phyloP scores from a whole-genome alignment of 2,888 invertebrate genomes.

The Anorthoa munda region DNA sequence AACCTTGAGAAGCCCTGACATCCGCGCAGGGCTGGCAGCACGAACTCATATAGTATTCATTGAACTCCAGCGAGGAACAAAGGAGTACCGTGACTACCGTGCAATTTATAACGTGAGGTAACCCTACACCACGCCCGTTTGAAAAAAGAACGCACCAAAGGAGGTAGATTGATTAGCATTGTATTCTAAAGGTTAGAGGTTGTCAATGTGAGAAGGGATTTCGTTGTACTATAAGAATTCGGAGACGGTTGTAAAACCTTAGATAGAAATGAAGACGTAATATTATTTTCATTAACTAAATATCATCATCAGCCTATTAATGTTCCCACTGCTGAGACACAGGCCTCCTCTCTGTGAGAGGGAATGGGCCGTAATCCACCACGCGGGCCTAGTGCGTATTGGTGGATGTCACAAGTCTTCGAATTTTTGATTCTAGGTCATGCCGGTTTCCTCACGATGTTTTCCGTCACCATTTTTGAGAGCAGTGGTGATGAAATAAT shows the following conservation, averaged over 20 bases:
- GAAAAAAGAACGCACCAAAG: conserved; percentile 52
- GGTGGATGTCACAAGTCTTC: too few species aligned
- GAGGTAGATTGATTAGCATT: conserved; percentile 57
- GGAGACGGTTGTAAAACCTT: not conserved
- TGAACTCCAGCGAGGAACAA: conserved; percentile 63
- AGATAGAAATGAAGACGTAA: not conserved
- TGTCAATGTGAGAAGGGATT: conserved; percentile 7
- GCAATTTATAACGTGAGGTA: conserved; percentile 60
- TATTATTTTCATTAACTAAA: conserved; percentile 8
- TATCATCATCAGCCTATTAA: too few species aligned
- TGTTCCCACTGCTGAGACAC: too few species aligned
- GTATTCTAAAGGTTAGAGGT: conserved; percentile 18
- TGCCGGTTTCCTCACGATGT: too few species aligned
- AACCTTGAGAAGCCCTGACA: conserved; percentile 56
- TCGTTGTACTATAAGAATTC: not conserved
- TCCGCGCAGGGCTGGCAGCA: conserved; percentile 49
- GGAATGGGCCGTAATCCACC: too few species aligned
- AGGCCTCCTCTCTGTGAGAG: too few species aligned
- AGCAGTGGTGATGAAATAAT: too few species aligned
- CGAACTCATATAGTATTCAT: conserved; percentile 68
- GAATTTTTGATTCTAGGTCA: too few species aligned
- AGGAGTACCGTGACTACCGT: conserved; percentile 53
- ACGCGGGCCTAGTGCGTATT: too few species aligned
- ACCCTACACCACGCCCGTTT: conserved; percentile 44
- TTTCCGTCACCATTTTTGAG: too few species aligned